phyloP scores from a whole-genome alignment of 2,113 vertebrate genomes.

The Sclerurus mexicanus region DNA sequence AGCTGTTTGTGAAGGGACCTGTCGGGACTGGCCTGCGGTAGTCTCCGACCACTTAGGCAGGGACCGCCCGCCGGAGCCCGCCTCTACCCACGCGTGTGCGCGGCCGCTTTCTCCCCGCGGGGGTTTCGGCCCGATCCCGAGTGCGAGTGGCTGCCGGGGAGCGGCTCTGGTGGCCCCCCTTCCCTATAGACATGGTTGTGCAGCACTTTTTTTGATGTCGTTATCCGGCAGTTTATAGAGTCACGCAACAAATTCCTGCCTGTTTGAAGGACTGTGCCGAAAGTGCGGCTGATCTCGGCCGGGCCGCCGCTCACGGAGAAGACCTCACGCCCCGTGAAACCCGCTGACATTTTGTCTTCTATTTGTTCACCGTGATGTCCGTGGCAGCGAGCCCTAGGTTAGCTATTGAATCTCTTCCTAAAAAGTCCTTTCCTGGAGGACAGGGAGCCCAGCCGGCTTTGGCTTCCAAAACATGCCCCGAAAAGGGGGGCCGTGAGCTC shows the following conservation, averaged over 20 bases:
- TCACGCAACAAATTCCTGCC: not conserved
- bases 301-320: not conserved
- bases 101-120: not conserved
- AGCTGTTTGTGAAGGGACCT: not conserved
- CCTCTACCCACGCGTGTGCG: not conserved
- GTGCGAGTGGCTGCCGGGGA: not conserved
- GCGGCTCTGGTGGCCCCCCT: too few species aligned
- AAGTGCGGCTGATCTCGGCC: not conserved
- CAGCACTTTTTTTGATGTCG: not conserved
- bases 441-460: not conserved
- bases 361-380: not conserved
- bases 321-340: not conserved
- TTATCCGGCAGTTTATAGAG: not conserved
- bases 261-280: not conserved
- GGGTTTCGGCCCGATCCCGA: not conserved
- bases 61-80: not conserved
- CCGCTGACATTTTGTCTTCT: constrained; percentile 33
- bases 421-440: not conserved
- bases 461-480: not conserved
- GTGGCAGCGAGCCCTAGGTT: not conserved
- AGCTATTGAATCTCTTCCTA: not conserved
- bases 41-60: not conserved
- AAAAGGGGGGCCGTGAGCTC: not conserved
- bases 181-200: rapidly evolving
- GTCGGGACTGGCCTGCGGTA: not conserved